phyloP scores from a whole-genome alignment of 1,140 invertebrate species.

The Leptopilina clavipes region DNA sequence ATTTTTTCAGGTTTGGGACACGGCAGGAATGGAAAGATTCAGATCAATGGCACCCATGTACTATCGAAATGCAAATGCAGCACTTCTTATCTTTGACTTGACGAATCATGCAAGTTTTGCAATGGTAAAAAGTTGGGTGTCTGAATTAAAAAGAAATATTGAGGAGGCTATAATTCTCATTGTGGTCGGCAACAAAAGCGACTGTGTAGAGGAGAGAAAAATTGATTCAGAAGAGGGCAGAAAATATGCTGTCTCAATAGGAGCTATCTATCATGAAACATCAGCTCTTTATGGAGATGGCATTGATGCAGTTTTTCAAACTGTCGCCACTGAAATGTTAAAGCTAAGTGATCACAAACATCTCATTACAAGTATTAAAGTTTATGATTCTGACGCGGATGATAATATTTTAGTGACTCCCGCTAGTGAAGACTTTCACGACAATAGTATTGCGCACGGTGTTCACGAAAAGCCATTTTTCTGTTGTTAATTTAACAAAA shows the following conservation, averaged over 20 bases:
- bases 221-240: constrained; percentile 82
- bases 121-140: constrained; percentile 87
- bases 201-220: constrained; percentile 79
- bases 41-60: constrained; percentile 93
- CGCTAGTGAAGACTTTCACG: constrained; percentile 59
- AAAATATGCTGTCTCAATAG: constrained; percentile 86
- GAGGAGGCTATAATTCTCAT: constrained; percentile 83
- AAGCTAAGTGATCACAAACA: constrained; percentile 61
- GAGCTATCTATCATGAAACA: constrained; percentile 87
- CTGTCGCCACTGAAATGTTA: constrained; percentile 77
- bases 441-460: constrained; percentile 77
- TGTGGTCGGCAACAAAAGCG: constrained; percentile 89
- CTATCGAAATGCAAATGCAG: constrained; percentile 91
- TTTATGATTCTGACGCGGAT: constrained; percentile 75
- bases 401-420: constrained; percentile 69
- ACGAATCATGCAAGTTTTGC: constrained; percentile 83
- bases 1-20: constrained; percentile 86
- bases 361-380: constrained; percentile 65
- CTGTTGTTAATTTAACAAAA: constrained; percentile 73
- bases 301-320: constrained; percentile 81
- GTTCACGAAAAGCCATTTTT: constrained; percentile 75
- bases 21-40: constrained; percentile 86
- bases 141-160: constrained; percentile 85
- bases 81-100: constrained; percentile 90
- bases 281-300: constrained; percentile 86